A percentile compares a stretch with the other conserved stretches of the same genome.
These are phyloP conservation scores for Sclerurus mexicanus DNA, from an alignment of 2,113 vertebrate genomes.

Conservation along the genomic window DNA sequence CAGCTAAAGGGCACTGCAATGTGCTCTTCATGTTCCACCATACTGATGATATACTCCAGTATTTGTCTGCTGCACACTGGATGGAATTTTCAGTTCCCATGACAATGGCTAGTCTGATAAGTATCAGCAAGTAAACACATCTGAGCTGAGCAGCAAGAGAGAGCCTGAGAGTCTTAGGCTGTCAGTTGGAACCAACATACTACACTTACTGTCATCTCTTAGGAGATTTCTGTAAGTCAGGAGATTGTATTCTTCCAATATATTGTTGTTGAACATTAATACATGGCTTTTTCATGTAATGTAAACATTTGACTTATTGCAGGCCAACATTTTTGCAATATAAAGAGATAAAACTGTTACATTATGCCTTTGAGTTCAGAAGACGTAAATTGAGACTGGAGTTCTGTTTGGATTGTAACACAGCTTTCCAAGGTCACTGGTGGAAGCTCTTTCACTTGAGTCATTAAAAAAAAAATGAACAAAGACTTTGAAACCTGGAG, in stretches of 20 bases:
- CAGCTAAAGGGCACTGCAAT: neutral
- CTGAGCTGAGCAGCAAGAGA: neutral
- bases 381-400: neutral
- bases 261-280: neutral
- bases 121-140: neutral
- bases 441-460: neutral
- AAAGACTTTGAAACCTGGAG: neutral
- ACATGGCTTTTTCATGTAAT: neutral
- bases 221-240: neutral
- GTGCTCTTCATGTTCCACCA: neutral
- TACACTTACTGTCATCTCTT: neutral
- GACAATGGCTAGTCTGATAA: neutral
- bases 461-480: slow-evolving; percentile 22
- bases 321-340: neutral
- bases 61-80: neutral
- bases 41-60: neutral
- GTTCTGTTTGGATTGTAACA: neutral
- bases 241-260: neutral
- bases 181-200: neutral
- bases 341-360: neutral
- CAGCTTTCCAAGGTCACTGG: neutral
- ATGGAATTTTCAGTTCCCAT: neutral
- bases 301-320: neutral
- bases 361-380: neutral
- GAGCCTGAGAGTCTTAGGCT: neutral